Conservation (phyloP, 2,113 vertebrate species). For the Tauraco erythrolophus region DNA sequence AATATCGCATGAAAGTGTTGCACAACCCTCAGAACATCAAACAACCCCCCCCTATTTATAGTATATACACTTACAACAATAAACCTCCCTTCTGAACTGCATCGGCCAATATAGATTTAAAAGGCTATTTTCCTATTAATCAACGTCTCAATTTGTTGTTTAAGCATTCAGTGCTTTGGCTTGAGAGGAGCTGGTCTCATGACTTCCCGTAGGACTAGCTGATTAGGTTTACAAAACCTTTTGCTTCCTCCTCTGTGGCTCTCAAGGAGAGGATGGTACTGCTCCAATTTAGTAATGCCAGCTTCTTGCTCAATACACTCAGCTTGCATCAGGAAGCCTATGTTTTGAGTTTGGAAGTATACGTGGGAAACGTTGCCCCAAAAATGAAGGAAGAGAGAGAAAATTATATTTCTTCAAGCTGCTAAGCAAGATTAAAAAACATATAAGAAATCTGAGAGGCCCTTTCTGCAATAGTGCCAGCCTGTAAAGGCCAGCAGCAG, state of each 20-base stretch:
- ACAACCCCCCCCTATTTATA: slow-evolving; percentile 48
- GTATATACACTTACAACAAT: slow-evolving; percentile 50
- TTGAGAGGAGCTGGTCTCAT: neutral
- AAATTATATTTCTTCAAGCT: neutral
- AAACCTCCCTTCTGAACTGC: slow-evolving; percentile 20
- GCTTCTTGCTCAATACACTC: neutral
- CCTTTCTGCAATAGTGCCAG: neutral
- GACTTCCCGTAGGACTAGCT: neutral
- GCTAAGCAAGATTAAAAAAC: neutral
- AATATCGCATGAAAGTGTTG: slow-evolving; percentile 5
- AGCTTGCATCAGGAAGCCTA: neutral
- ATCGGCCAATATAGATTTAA: slow-evolving; percentile 53
- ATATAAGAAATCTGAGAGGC: neutral
- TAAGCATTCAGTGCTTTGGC: slow-evolving; percentile 9
- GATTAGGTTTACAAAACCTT: neutral
- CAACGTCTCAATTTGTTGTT: slow-evolving; percentile 54
- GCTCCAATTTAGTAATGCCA: neutral
- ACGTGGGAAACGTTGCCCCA: neutral
- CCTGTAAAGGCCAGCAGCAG: neutral
- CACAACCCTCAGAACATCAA: slow-evolving; percentile 34
- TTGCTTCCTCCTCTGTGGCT: neutral
- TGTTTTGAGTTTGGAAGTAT: neutral
- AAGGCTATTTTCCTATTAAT: neutral
- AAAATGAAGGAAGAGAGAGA: neutral
- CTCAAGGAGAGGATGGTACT: neutral